Conservation (phyloP, 1,140 invertebrate species). For the Phymorhynchus buccinoides region DNA sequence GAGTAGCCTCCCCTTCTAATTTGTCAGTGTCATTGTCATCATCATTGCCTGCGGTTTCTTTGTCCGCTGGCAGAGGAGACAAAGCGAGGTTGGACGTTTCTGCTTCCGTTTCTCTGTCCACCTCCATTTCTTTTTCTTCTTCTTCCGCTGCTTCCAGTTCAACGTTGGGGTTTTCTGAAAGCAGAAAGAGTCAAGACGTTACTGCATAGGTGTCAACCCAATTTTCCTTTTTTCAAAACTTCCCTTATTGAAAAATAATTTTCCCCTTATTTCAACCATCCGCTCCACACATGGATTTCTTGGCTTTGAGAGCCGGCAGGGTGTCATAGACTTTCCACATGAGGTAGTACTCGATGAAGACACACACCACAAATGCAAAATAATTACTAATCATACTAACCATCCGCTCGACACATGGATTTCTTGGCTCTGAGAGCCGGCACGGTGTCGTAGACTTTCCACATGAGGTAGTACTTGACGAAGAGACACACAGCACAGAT, state of each 20-base stretch:
- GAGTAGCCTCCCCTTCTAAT: too few relatives aligned
- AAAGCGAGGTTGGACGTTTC: background rate
- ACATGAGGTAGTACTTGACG: constrained; percentile 74
- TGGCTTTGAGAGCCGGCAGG: constrained; percentile 70
- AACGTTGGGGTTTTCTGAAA: too few relatives aligned
- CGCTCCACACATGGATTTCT: constrained; percentile 30
- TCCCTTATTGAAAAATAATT: too few relatives aligned
- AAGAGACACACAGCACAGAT: too few relatives aligned
- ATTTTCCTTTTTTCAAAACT: too few relatives aligned
- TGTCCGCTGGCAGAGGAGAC: too few relatives aligned
- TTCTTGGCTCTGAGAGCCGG: constrained; percentile 68
- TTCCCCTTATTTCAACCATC: constrained; percentile 10
- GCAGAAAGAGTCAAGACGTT: too few relatives aligned
- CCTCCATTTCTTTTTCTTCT: background rate
- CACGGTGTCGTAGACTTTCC: constrained; percentile 72
- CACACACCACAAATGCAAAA: too few relatives aligned
- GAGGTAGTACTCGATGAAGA: constrained; percentile 74
- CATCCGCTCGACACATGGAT: background rate
- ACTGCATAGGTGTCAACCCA: background rate
- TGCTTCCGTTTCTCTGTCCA: background rate
- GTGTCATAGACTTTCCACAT: constrained; percentile 73
- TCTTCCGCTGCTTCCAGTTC: background rate
- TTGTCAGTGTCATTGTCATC: too few relatives aligned
- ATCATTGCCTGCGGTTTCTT: too few relatives aligned
- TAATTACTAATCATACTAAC: too few relatives aligned